Base-by-base conservation (phyloP, 2,888 invertebrate genomes). In the Uropetala carovei region DNA sequence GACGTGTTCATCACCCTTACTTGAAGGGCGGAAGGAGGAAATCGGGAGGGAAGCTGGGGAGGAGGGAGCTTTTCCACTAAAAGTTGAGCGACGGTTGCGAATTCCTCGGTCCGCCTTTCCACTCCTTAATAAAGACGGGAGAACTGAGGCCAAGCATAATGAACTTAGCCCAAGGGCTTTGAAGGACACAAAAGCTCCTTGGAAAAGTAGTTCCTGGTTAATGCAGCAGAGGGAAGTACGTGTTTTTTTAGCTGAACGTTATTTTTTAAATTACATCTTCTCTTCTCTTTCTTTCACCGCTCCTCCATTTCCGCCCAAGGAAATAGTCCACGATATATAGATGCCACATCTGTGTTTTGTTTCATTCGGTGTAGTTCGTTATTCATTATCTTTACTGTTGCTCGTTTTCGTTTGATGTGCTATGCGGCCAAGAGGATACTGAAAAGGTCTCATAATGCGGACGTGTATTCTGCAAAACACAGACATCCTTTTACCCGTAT, bases 111-210 rank as follows among this genome's bases (percentile, higher is more conserved):
- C 86, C 89, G 43, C 43, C 89, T 43, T 89, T 64, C 43, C 89
- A 30, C 43, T 89, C 43, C 89, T 43, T 89, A 43, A 89, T 43
- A 43, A 89, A 64, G 43, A 43, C 27, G 30, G 60, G 86, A 60
- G 86, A 86, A 59, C 86, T 30, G 86, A 86, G 86, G 60, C 86
- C 89, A 89, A 89, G 89, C 89, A 89, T 89, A 89, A 89, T 89
- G 89, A 89, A 89, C 89, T 89, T 89, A 89, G 89, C 89, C 89
- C 68, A 64, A 89, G 89, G 89, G 89, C 89, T 89, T 89, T 60
- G 59, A 86, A 59, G 86, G 64, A 60, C 60, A 60, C 60, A 89
- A 89, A 89, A 64, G 60, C 64, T 64, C 89, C 30, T 89, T 60
- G 89, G 60, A 89, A 89, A 89, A 89, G 89, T 68, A 89, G 89